Percentiles rank a stretch among this genome's conserved stretches.
Conservation (phyloP, 2,797 vertebrate species). For the Gymnothorax reevesii region DNA sequence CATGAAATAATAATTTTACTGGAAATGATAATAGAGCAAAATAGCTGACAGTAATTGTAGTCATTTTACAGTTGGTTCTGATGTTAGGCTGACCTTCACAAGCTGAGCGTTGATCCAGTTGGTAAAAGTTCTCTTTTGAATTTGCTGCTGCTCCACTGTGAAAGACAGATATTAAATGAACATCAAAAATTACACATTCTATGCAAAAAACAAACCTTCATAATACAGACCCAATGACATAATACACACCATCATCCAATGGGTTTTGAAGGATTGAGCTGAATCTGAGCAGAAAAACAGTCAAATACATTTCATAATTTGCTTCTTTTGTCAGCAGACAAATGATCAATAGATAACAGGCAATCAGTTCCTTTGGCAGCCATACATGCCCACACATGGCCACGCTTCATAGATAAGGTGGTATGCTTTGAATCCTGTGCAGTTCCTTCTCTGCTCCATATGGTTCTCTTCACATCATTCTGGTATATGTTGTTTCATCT, state of each 20-base stretch:
- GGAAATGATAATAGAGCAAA: neutral
- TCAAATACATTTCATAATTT: no score
- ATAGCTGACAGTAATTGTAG: neutral
- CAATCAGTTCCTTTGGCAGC: no score
- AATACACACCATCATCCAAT: neutral
- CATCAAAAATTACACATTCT: neutral
- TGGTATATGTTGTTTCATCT: no score
- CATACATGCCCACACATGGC: no score
- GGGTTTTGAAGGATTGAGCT: no score
- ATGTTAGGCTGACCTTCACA: slow-evolving; percentile 80
- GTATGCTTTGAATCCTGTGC: no score
- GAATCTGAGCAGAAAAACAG: no score
- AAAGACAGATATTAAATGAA: slow-evolving; percentile 26
- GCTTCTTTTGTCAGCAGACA: no score
- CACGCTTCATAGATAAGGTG: no score
- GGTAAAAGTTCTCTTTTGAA: slow-evolving; percentile 95
- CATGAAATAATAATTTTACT: neutral
- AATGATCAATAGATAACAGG: no score
- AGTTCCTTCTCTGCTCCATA: no score
- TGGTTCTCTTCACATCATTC: no score
- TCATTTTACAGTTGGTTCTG: neutral
- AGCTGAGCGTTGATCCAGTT: slow-evolving; percentile 95
- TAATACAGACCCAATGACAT: neutral
- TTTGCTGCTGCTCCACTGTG: slow-evolving; percentile 87
- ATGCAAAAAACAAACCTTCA: neutral